Conservation (phyloP, 2,888 invertebrate genomes). For the Tricholauxania praeusta region DNA sequence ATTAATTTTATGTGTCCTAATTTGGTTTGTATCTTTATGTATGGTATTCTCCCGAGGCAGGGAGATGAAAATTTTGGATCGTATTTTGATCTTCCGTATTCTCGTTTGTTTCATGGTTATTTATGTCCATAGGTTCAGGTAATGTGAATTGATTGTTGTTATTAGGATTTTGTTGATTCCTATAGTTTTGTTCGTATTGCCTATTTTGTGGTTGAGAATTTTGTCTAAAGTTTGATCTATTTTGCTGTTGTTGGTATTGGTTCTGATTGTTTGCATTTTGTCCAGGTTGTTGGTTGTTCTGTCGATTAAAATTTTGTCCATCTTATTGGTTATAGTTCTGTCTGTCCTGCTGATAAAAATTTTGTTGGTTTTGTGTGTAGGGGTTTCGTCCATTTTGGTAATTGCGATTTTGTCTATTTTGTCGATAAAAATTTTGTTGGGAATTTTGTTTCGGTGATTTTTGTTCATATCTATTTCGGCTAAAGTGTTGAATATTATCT, state of each 20-base stretch:
- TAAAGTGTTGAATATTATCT: conserved; percentile 12
- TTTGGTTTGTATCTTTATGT: conserved; percentile 39
- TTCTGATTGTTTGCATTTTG: conserved; percentile 14
- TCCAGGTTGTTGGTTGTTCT: conserved; percentile 14
- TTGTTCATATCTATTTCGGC: neutral
- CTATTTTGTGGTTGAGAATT: too few relatives aligned
- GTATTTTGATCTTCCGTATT: neutral
- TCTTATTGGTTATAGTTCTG: conserved; percentile 14
- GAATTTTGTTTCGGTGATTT: neutral
- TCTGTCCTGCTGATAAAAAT: conserved; percentile 25
- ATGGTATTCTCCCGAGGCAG: conserved; percentile 40
- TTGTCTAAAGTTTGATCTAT: conserved; percentile 32
- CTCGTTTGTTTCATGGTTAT: conserved; percentile 19
- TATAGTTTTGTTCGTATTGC: conserved; percentile 22
- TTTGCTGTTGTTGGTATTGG: conserved; percentile 1
- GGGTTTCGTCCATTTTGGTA: conserved; percentile 48
- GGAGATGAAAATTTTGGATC: conserved; percentile 33
- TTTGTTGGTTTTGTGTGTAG: conserved; percentile 17
- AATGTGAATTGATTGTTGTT: conserved; percentile 18
- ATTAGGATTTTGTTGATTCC: conserved; percentile 17
- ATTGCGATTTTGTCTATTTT: too few relatives aligned
- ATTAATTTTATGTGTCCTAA: conserved; percentile 37
- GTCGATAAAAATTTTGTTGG: conserved; percentile 42
- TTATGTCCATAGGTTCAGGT: conserved; percentile 42
- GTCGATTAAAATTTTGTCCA: conserved; percentile 11